Percentiles rank a stretch among this genome's conserved stretches.
Conservation (phyloP, 2,113 vertebrate species). For the Hippoglossus stenolepis region DNA sequence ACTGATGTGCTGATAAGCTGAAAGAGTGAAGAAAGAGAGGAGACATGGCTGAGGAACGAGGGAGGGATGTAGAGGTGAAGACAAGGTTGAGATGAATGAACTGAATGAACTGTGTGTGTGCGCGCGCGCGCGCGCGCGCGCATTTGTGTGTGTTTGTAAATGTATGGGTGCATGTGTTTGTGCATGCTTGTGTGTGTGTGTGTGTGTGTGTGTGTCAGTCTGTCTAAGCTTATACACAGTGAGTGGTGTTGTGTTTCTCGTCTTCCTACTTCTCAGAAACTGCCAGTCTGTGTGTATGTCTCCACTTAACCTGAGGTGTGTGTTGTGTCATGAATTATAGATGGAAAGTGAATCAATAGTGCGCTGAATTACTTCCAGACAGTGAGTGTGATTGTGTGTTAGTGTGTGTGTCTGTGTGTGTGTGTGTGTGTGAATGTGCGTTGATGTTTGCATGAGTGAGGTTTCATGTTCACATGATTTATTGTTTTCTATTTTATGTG, state of each 20-base stretch:
- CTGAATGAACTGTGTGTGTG: constrained; percentile 58
- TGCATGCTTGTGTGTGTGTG: constrained; percentile 3
- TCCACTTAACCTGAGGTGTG: constrained; percentile 25
- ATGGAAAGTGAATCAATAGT: constrained; percentile 80
- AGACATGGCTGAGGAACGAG: constrained; percentile 30
- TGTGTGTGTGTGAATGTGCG: constrained; percentile 5
- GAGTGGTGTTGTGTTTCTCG: constrained; percentile 63
- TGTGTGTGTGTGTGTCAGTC: constrained; percentile 11
- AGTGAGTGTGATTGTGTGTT: constrained; percentile 8
- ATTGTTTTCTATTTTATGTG: constrained; percentile 15
- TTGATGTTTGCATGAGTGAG: constrained; percentile 26
- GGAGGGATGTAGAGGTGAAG: constrained; percentile 51
- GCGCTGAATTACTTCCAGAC: constrained; percentile 71
- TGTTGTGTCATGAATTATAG: constrained; percentile 80
- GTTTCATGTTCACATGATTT: constrained; percentile 18
- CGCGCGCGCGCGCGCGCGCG: not conserved
- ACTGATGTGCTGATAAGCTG: constrained; percentile 6
- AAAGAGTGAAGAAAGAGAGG: constrained; percentile 32
- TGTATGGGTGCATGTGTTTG: not conserved
- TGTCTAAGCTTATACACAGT: constrained; percentile 32
- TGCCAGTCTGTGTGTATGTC: constrained; percentile 48
- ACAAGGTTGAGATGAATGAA: constrained; percentile 73
- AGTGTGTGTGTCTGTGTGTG: constrained; percentile 23
- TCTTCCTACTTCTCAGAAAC: constrained; percentile 68
- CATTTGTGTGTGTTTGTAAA: constrained; percentile 4